phyloP scores from a whole-genome alignment of 2,797 vertebrate species.

The Pteropus rufus region DNA sequence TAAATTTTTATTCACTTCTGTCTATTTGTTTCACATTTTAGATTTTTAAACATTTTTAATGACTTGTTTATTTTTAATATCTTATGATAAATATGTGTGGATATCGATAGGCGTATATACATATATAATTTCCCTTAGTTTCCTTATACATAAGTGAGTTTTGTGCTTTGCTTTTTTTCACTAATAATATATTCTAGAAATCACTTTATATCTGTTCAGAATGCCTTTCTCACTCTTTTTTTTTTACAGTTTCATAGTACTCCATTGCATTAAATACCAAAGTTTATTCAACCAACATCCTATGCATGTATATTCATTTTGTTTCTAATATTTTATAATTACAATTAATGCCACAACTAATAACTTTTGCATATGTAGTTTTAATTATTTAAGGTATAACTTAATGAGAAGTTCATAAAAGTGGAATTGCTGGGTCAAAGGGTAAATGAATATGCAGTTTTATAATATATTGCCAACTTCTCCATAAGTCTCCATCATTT shows the following conservation, averaged over 20 bases:
- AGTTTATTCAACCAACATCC: neutral
- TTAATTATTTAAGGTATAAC: neutral
- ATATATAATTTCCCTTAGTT: neutral
- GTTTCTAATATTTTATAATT: neutral
- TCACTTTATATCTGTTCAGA: neutral
- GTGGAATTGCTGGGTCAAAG: neutral
- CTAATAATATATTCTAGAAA: neutral
- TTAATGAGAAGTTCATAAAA: neutral
- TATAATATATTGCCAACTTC: neutral
- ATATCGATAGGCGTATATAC: neutral
- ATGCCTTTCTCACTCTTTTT: neutral
- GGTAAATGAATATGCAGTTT: neutral
- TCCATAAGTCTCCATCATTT: neutral
- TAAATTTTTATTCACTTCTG: neutral
- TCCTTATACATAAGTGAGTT: neutral
- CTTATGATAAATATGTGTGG: neutral
- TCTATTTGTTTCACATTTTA: neutral
- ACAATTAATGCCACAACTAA: neutral
- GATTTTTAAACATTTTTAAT: neutral
- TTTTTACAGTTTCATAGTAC: neutral
- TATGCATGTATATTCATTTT: neutral
- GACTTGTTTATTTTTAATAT: neutral
- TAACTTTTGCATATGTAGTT: neutral
- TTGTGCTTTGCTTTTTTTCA: neutral
- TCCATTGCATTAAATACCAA: neutral